Evolutionary conservation across 1,140 invertebrate genomes (phyloP).

Genomic region (Brachionus asplanchnoidis): DNA sequence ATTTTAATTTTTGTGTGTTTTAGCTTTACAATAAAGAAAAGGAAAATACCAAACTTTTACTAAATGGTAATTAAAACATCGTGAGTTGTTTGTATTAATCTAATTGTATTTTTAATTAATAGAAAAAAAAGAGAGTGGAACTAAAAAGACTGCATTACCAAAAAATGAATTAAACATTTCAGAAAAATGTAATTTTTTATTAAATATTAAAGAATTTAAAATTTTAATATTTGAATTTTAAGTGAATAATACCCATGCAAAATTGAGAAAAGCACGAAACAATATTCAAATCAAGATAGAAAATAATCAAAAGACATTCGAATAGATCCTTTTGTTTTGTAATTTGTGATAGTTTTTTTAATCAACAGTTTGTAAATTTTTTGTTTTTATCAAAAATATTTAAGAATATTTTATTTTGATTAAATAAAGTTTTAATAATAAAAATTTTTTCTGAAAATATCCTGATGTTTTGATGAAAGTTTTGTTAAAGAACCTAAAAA

Average conservation of each 20-base stretch:
- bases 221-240: background rate
- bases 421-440: background rate
- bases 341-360: background rate
- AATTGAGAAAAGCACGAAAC: conserved; percentile 6
- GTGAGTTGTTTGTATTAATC: background rate
- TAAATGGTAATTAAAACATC: background rate
- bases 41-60: background rate
- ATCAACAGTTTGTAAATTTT: background rate
- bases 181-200: conserved; percentile 16
- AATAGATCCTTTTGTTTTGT: background rate
- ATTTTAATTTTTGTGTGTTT: background rate
- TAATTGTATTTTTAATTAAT: background rate
- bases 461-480: no score
- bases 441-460: no score
- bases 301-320: background rate
- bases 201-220: background rate
- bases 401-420: background rate
- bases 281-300: conserved; percentile 20
- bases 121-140: background rate
- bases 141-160: background rate
- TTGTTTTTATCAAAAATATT: background rate
- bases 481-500: no score
- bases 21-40: conserved; percentile 23
- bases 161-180: background rate
- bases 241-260: conserved; percentile 7